Percentiles rank a stretch among this genome's conserved stretches.
Evolutionary conservation across 2,888 invertebrate species (phyloP).

Genomic region (Xylota sylvarum): DNA sequence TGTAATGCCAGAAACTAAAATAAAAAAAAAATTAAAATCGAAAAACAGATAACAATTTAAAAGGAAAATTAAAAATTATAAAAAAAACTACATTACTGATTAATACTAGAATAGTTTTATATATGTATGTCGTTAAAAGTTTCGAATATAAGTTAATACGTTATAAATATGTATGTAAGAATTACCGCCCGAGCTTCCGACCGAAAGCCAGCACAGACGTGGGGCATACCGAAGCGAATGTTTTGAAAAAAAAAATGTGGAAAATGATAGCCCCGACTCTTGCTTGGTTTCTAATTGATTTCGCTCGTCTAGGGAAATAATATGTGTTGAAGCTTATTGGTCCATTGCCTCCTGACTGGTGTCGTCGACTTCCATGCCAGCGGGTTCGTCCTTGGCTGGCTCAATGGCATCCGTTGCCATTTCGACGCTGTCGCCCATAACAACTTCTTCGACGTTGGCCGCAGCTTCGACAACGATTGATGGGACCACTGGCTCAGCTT

Average conservation of each 20-base stretch:
- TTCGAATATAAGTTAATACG: slow-evolving; percentile 76
- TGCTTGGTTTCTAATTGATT: slow-evolving; percentile 44
- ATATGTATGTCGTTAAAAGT: slow-evolving; percentile 71
- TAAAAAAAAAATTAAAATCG: slow-evolving; percentile 11
- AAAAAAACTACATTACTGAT: slow-evolving; percentile 69
- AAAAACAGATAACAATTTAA: slow-evolving; percentile 58
- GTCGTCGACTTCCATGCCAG: slow-evolving; percentile 84
- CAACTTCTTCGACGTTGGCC: slow-evolving; percentile 81
- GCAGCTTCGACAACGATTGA: slow-evolving; percentile 48
- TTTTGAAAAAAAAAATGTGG: slow-evolving; percentile 48
- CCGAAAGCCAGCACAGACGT: slow-evolving; percentile 29
- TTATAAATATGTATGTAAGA: slow-evolving; percentile 71
- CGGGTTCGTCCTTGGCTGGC: slow-evolving; percentile 81
- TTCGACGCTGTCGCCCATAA: slow-evolving; percentile 81
- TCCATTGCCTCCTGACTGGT: slow-evolving; percentile 85
- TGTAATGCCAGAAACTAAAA: slow-evolving; percentile 55
- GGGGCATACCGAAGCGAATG: slow-evolving; percentile 63
- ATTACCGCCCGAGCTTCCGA: slow-evolving; percentile 50
- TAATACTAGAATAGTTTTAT: slow-evolving; percentile 74
- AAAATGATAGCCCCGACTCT: slow-evolving; percentile 48
- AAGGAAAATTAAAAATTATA: slow-evolving; percentile 49
- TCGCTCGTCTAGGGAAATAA: slow-evolving; percentile 53
- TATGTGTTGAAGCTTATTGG: slow-evolving; percentile 80
- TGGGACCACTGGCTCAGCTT: slow-evolving; percentile 62
- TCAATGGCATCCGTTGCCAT: slow-evolving; percentile 82